Base-by-base conservation (phyloP, 2,888 invertebrate genomes). In the Hesperia comma region DNA sequence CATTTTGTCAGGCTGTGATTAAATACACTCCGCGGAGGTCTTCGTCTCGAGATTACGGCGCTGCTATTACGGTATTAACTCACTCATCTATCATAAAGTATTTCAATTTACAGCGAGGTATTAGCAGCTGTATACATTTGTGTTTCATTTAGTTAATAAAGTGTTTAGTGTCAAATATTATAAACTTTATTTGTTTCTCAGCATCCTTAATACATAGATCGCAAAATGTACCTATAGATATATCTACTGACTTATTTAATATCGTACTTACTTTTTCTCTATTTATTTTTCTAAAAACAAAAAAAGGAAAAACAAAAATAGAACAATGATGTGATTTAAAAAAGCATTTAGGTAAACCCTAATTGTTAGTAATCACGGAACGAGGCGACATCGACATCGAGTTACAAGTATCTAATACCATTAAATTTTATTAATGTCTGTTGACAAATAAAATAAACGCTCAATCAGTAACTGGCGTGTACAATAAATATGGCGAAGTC, bases 1-100 rank as follows among this genome's bases (percentile, higher is more conserved):
- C 66, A 54, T 60, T 67, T 67, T 61, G 61, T 61, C 60, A 40
- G 55, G 58, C 64, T 53, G 58, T 64, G 64, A 64, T 64, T 64
- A 64, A 64, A 64, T 58, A 58, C 14, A 33, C 49, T 61, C 51
- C 37, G 19, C 21, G 40, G 61, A 61, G 61, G 53, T 53, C 61
- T 53, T 26, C 58, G 41, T 58, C 63, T 15, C 10, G 26, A 58
- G 58, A 64, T 53, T 58, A 53, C 43, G 15, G 60, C 32, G 63
- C 57, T 51, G 54, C 54, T 60, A 60, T 60, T 66, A 37, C 54
- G 60, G 58, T 64, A 51, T 46, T 64, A 58, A 63, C n/a, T 63
- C 63, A 43, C 58, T 51, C 51, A 53, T 41, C 33, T 54, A 21
- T 33, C 51, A 56, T 60, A 33, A 53, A 53, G 37, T 64, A 40